These are phyloP conservation scores for Corvus hawaiiensis DNA, from an alignment of 2,113 vertebrate species.

Conservation along the genomic window DNA sequence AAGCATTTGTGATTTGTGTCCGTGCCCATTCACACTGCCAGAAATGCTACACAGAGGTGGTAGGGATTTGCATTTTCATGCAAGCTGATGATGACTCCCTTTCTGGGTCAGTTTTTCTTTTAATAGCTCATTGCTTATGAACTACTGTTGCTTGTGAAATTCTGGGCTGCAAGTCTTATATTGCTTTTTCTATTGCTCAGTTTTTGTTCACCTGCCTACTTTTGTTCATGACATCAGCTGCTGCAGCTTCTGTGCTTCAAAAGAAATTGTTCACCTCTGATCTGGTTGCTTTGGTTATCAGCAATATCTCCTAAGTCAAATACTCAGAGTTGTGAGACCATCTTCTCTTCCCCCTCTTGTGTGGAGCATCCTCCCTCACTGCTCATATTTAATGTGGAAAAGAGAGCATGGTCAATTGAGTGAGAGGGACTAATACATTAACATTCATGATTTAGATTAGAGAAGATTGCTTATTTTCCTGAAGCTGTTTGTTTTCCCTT, in stretches of 20 bases:
- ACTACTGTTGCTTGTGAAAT: background rate
- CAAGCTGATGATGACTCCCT: background rate
- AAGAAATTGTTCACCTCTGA: background rate
- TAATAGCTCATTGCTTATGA: background rate
- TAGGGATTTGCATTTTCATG: background rate
- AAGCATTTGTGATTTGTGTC: background rate
- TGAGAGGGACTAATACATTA: background rate
- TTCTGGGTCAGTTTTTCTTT: background rate
- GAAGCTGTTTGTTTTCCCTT: background rate
- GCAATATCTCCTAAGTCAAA: background rate
- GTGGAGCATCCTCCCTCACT: background rate
- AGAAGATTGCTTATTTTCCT: background rate
- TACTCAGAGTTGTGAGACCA: background rate
- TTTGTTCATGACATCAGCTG: background rate
- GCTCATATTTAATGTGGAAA: background rate
- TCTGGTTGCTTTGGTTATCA: background rate
- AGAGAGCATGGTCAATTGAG: background rate
- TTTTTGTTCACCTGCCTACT: background rate
- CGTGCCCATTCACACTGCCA: background rate
- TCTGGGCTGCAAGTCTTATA: background rate
- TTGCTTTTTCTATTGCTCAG: background rate
- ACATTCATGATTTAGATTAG: background rate
- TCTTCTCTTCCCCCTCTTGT: background rate
- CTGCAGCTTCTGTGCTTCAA: background rate
- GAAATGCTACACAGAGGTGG: background rate